A percentile compares a stretch with the other conserved stretches of the same genome.
Evolutionary conservation across 2,113 vertebrate genomes (phyloP).

Genomic region (Microtus pennsylvanicus): DNA sequence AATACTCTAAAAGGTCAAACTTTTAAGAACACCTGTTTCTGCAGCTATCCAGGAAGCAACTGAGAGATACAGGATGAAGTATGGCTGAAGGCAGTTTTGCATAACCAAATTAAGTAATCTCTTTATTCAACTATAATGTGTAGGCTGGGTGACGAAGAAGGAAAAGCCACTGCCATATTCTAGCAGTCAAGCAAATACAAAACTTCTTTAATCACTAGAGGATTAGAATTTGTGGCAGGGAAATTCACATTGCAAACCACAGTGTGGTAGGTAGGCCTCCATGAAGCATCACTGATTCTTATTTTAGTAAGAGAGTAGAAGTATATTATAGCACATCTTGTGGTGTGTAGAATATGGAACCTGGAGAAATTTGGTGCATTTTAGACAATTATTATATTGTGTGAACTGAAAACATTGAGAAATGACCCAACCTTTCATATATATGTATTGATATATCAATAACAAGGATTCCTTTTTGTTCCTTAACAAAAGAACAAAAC

Average conservation of each 20-base stretch:
- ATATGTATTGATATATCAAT: too few species aligned
- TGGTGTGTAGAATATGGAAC: background rate
- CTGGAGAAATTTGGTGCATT: background rate
- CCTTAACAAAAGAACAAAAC: background rate
- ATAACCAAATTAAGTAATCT: too few species aligned
- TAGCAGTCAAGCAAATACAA: background rate
- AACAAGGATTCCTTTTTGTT: background rate
- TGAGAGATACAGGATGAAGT: background rate
- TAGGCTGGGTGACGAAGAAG: background rate
- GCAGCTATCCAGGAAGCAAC: background rate
- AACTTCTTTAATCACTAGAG: background rate
- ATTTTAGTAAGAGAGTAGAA: background rate
- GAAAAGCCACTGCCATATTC: background rate
- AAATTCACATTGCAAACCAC: background rate
- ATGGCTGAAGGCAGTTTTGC: too few species aligned
- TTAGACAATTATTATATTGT: background rate
- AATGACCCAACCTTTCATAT: background rate
- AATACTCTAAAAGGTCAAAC: background rate
- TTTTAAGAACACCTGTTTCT: background rate
- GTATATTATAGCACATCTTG: background rate
- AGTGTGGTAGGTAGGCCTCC: background rate
- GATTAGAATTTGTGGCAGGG: constrained; percentile 20
- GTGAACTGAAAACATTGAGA: background rate
- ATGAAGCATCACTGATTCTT: background rate
- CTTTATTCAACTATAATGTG: background rate